Percentiles rank a stretch among this genome's conserved stretches.
phyloP scores from a whole-genome alignment of 2,888 invertebrate species.

The Nipponacmea schrenckii region DNA sequence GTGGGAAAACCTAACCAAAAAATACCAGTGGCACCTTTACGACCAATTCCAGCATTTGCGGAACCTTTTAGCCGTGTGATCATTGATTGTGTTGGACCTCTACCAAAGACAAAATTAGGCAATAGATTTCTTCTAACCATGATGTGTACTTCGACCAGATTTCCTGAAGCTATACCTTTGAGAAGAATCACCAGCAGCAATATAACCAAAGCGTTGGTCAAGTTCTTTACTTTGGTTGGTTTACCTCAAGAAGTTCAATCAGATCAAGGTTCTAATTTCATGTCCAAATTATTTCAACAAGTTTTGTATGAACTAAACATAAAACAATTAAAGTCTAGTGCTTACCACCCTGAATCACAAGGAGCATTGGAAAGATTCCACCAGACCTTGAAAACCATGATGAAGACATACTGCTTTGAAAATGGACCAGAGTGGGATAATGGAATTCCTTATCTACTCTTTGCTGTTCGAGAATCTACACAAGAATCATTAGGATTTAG shows the following conservation, averaged over 20 bases:
- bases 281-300: slow-evolving; percentile 32
- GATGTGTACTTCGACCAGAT: slow-evolving; percentile 27
- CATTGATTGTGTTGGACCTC: slow-evolving; percentile 32
- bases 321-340: slow-evolving; percentile 13
- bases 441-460: no score
- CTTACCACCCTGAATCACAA: slow-evolving; percentile 32
- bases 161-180: slow-evolving; percentile 40
- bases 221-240: slow-evolving; percentile 35
- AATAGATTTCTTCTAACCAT: slow-evolving; percentile 30
- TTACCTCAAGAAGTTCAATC: slow-evolving; percentile 34
- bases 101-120: slow-evolving; percentile 25
- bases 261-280: slow-evolving; percentile 37
- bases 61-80: slow-evolving; percentile 28
- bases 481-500: slow-evolving; percentile 39
- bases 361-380: slow-evolving; percentile 30
- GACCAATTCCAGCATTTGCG: slow-evolving; percentile 22
- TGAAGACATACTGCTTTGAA: slow-evolving; percentile 29
- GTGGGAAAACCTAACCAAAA: slow-evolving; percentile 27
- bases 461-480: slow-evolving; percentile 31
- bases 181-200: slow-evolving; percentile 32
- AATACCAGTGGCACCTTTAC: slow-evolving; percentile 22
- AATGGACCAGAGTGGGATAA: slow-evolving; percentile 32
- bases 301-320: slow-evolving; percentile 24
- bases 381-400: slow-evolving; percentile 32
- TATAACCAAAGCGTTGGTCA: no score